Base-by-base conservation (phyloP, 1,140 invertebrate genomes). In the Zeugodacus cucurbitae region DNA sequence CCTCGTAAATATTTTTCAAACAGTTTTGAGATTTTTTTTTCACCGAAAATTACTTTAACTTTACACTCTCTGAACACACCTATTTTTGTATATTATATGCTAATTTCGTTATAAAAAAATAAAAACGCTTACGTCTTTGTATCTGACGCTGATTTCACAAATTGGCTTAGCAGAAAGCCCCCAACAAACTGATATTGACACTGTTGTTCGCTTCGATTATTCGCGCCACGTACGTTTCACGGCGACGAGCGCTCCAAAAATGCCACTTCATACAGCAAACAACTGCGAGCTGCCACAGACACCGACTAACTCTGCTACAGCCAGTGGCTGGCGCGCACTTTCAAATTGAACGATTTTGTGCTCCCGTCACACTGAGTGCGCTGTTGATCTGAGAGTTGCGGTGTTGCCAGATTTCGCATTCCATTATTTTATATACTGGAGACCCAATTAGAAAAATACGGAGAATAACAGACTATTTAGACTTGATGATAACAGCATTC, bases 201-300 rank as follows among this genome's bases (percentile, higher is more conserved):
- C 74, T n/a, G n/a, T n/a, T 7, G 58, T 29, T 48, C 41, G 44
- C 26, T 82, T 82, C 48, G 74, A 48, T 54, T 82, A 8, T 82
- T 41, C 74, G 74, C 74, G 74, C 41, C 74, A 82, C 22, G 74
- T 82, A 82, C 37, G 74, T 82, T 48, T 82, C 74, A 48, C 74
- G 74, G 41, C 74, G n/a, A 82, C 74, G 74, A 82, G 37, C 41
- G 74, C 41, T 48, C 41, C 22, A 29, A 82, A 82, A 82, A 82
- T 82, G 74, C 41, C 74, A 44, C n/a, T 41, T 82, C n/a, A 62
- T 22, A 62, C 58, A n/a, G 48, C 48, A 44, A 82, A 82, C 74
- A 29, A 82, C 41, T 48, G 7, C 44, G 74, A 37, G 41, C 41
- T 48, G 14, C n/a, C 34, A 82, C 74, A 82, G 41, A 7, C 74